phyloP scores from a whole-genome alignment of 2,888 invertebrate species.

The Eupithecia centaureata region DNA sequence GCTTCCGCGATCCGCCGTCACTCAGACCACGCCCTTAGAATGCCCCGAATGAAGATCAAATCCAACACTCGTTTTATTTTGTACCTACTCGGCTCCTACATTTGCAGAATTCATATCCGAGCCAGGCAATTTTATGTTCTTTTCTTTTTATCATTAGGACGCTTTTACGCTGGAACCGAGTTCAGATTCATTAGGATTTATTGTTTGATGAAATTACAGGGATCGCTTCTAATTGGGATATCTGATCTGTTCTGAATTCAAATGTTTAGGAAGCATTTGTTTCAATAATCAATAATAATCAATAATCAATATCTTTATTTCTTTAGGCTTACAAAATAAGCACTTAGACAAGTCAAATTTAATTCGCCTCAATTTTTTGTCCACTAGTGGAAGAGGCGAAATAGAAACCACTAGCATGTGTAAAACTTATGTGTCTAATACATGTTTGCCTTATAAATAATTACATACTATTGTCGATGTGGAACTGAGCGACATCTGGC shows the following conservation, averaged over 20 bases:
- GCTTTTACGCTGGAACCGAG: neutral
- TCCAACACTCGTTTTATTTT: conserved; percentile 3
- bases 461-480: no score
- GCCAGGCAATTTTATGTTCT: conserved; percentile 18
- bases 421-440: no score
- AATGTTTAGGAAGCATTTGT: neutral
- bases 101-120: conserved; percentile 27
- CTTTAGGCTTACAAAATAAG: no score
- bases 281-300: no score
- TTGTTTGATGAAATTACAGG: neutral
- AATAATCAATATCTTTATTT: no score
- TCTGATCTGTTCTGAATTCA: neutral
- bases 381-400: no score
- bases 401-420: no score
- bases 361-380: no score
- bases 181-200: conserved; percentile 1
- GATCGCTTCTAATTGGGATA: neutral
- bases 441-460: no score
- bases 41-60: neutral
- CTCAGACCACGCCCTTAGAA: neutral
- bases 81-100: conserved; percentile 20
- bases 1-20: neutral
- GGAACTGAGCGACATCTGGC: no score
- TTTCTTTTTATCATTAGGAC: conserved; percentile 9
- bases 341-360: no score